Evolutionary conservation across 2,888 invertebrate genomes (phyloP), one percentile per base, ranked within the genome.

Genomic region (Agonopterix subpropinquella): DNA sequence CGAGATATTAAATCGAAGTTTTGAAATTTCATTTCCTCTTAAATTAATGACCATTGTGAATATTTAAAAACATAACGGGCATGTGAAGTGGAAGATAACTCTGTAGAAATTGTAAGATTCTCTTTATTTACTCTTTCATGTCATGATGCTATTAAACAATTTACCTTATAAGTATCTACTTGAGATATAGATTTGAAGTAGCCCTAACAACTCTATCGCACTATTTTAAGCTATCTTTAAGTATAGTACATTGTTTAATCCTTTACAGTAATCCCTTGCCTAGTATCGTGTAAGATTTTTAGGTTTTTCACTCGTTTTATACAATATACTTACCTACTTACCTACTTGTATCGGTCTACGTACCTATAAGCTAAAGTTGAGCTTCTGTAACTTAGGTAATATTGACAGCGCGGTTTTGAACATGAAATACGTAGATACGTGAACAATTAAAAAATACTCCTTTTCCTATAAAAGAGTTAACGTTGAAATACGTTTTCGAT

Each of bases 231-330:
- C 82, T 87, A 86, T 86, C 71, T 77, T 77, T 88, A 87, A 85
- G 83, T 86, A 78, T 86, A 88, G 84, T 75, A 70, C 59, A 70
- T 80, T 80, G 75, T 80, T 78, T 80, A 80, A 82, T 76, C 58
- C 75, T 81, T 78, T 80, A 85, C 18, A 77, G 75, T 85, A 80
- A 80, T 73, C 79, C 78, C 76, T 79, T 80, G 80, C 79, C 79
- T 86, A 83, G 77, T 83, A 77, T 73, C 65, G 58, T 74, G 67
- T 84, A 85, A 84, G 80, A 67, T 76, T 79, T 79, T 86, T 85
- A 84, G 83, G 81, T 85, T 88, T 87, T 87, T 84, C 86, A 88
- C 86, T 85, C 84, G 79, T 88, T 88, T 87, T 88, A 84, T 88
- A 88, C 86, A 85, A 82, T 85, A 80, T 85, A 84, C 78, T 74